Evolutionary conservation across 2,797 vertebrate genomes (phyloP).

Genomic region (Tragelaphus oryx): DNA sequence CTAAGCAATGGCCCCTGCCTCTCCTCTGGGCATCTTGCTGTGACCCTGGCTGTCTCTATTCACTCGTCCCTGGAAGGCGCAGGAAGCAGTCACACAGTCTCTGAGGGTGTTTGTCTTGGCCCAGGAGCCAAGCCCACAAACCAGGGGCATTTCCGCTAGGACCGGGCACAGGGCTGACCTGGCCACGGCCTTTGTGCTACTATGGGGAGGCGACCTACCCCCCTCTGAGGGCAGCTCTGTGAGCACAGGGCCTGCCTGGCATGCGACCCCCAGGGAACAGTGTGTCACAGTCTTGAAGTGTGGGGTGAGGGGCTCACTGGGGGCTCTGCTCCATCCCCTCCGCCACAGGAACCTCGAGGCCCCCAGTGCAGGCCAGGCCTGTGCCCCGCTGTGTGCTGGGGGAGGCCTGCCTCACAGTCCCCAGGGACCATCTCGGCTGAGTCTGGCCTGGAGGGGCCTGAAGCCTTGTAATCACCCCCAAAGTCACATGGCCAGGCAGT

Average conservation of each 20-base stretch:
- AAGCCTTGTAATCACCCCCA: neutral
- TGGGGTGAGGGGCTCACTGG: neutral
- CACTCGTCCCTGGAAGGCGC: conserved; percentile 42
- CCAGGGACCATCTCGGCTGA: neutral
- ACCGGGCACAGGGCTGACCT: conserved; percentile 3
- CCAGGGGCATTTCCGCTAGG: conserved; percentile 45
- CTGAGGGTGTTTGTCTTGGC: conserved; percentile 57
- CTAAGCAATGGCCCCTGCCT: neutral
- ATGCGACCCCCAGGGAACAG: neutral
- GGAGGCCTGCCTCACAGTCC: neutral
- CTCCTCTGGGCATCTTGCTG: conserved; percentile 11
- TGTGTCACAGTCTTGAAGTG: neutral
- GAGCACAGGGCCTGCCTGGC: neutral
- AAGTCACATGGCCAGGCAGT: neutral
- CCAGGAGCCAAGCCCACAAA: conserved; percentile 28
- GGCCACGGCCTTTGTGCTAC: neutral
- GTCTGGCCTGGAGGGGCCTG: neutral
- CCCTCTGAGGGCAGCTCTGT: neutral
- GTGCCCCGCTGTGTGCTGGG: neutral
- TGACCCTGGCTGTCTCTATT: neutral
- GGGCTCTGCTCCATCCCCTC: neutral
- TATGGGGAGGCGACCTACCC: neutral
- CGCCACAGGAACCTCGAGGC: neutral
- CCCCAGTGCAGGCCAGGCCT: neutral
- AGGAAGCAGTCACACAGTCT: conserved; percentile 29